Evolutionary conservation across 2,888 invertebrate species (phyloP), one percentile per base, ranked within the genome.

Genomic region (Microchrysa polita): DNA sequence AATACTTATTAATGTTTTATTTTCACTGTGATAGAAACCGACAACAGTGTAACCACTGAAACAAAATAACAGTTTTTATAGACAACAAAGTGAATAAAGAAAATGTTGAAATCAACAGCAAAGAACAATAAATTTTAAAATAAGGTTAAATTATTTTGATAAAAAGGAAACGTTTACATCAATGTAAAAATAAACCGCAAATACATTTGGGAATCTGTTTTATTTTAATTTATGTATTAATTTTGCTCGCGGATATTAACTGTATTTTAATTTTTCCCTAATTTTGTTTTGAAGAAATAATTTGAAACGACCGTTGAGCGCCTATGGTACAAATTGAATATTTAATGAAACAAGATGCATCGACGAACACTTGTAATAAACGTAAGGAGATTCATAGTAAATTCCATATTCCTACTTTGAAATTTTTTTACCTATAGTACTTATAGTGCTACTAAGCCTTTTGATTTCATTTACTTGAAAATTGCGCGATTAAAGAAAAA

Each of bases 291-390:
- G 48, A 12, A n/a, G 16, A n/a, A 48, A 48, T 48, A n/a, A 20
- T 22, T 14, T 7, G 48, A 65, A 48, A 44, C 44, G 42, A n/a
- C 42, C 18, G 7, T 55, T 78, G 20, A 84, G 73, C 75, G 83
- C 80, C 14, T 82, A 81, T 74, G 84, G 84, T 78, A 83, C 78
- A 22, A 84, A 84, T 22, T 14, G 60, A 83, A 83, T 5, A 5
- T 34, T 34, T 34, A 34, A 34, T 34, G 7, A 34, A 34, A n/a
- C n/a, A n/a, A n/a, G n/a, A 34, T 34, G 27, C 7, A 5, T 34
- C 7, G 27, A 34, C 2, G 27, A 34, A 34, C n/a, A n/a, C n/a
- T n/a, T n/a, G n/a, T n/a, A n/a, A n/a, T n/a, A n/a, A n/a, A n/a
- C n/a, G n/a, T n/a, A n/a, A n/a, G n/a, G n/a, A n/a, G n/a, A n/a